phyloP scores from a whole-genome alignment of 2,113 vertebrate species.

The Pipa parva region DNA sequence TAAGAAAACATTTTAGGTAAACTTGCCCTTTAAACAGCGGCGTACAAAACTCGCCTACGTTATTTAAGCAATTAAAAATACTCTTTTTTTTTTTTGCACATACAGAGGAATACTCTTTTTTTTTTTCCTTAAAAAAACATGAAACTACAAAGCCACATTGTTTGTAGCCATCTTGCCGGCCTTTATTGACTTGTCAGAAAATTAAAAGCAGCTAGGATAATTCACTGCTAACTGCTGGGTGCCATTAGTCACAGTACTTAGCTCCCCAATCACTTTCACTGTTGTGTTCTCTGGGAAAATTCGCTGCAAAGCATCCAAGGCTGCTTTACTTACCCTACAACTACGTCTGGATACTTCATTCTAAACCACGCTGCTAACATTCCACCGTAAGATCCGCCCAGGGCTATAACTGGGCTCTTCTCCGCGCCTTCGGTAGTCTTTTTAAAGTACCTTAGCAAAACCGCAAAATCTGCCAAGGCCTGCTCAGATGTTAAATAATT shows the following conservation, averaged over 20 bases:
- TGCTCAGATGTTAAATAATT: conserved; percentile 95
- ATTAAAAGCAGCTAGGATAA: neutral
- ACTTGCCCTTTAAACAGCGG: too few species aligned
- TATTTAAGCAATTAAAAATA: too few species aligned
- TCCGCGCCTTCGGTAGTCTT: conserved; percentile 56
- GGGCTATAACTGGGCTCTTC: conserved; percentile 80
- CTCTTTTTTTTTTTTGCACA: too few species aligned
- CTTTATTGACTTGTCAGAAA: neutral
- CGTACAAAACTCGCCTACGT: too few species aligned
- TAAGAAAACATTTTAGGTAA: too few species aligned
- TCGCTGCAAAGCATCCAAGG: too few species aligned
- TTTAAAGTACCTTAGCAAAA: conserved; percentile 77
- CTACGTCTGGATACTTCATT: conserved; percentile 91
- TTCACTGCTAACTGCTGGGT: neutral
- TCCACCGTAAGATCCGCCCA: conserved; percentile 92
- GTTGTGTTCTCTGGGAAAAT: neutral
- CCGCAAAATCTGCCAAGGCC: conserved; percentile 88
- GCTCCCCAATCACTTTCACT: neutral
- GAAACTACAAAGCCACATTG: neutral
- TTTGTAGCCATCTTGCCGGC: neutral
- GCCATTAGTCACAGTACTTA: neutral
- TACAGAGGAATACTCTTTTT: too few species aligned
- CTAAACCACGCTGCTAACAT: conserved; percentile 94
- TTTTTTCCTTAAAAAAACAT: too few species aligned
- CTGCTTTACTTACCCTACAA: conserved; percentile 74